Percentiles rank a stretch among this genome's conserved stretches.
phyloP scores from a whole-genome alignment of 2,888 invertebrate genomes.

The Sceliomorpha sp. region DNA sequence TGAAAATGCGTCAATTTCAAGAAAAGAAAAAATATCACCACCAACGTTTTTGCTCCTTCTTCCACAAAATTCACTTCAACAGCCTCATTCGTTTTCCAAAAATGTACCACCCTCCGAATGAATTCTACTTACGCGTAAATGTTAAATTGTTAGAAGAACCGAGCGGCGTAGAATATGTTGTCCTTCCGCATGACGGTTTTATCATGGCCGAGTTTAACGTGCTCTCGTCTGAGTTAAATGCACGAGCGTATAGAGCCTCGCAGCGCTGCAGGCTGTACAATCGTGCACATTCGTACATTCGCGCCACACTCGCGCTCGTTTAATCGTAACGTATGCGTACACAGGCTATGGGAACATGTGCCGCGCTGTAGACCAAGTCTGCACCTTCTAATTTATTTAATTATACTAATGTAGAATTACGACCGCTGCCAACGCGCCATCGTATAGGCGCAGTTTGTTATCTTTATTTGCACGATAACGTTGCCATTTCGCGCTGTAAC shows the following conservation, averaged over 20 bases:
- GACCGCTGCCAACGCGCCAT: conserved; percentile 54
- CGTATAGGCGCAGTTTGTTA: conserved; percentile 54
- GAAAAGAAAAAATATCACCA: too few relatives aligned
- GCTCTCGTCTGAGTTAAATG: conserved; percentile 25
- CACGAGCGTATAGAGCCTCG: conserved; percentile 11
- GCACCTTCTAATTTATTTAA: conserved; percentile 70
- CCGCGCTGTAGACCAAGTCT: conserved; percentile 43
- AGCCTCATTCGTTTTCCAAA: too few relatives aligned
- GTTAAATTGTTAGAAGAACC: too few relatives aligned
- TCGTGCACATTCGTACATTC: conserved; percentile 29
- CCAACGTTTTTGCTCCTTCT: too few relatives aligned
- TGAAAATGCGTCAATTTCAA: too few relatives aligned
- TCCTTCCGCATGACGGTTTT: conserved; percentile 56
- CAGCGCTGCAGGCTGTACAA: conserved; percentile 12
- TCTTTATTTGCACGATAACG: conserved; percentile 60
- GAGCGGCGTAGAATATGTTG: too few relatives aligned
- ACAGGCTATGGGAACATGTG: conserved; percentile 42
- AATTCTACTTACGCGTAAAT: too few relatives aligned
- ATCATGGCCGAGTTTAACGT: conserved; percentile 61
- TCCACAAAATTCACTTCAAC: too few relatives aligned
- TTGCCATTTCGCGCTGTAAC: conserved; percentile 12
- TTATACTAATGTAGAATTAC: conserved; percentile 72
- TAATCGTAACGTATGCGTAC: conserved; percentile 44
- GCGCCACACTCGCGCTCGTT: conserved; percentile 30
- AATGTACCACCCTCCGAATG: too few relatives aligned